Evolutionary conservation across 2,797 vertebrate species (phyloP), one percentile per base, ranked within the genome.

Genomic region (Argentina silus): DNA sequence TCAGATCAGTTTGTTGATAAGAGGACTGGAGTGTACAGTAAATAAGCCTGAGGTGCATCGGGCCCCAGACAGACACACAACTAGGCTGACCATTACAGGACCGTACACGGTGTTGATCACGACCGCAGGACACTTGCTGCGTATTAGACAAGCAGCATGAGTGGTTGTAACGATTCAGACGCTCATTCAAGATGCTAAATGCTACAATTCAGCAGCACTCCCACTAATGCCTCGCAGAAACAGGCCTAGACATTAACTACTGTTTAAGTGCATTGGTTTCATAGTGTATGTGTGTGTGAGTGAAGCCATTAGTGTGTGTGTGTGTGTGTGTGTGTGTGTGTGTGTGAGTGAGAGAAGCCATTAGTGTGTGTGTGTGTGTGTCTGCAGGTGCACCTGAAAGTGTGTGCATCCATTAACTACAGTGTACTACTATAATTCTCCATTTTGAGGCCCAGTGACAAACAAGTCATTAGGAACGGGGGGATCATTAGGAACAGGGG

Each of bases 331-430:
- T 36, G 56, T 47, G 55, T 27, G 21, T 9, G 17, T 12, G 7
- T 23, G n/a, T 57, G 68, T 48, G 43, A 36, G 48, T 68, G n/a
- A n/a, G n/a, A n/a, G n/a, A n/a, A n/a, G n/a, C n/a, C n/a, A n/a
- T n/a, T n/a, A n/a, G 36, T 55, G 21, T 43, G 48, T n/a, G 50
- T 57, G 62, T 10, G 9, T 10, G 50, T 1, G 21, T 27, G 6
- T 19, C 43, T 11, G 9, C n/a, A 44, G 42, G 4, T 19, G 42
- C 15, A 71, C 71, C 56, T 11, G 53, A 14, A n/a, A 2, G 12
- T 65, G 62, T 47, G 62, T 45, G 43, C 43, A 8, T 65, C 62
- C 42, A 65, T 63, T 63, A 63, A 27, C 15, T 7, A 44, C 60
- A 42, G 15, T 44, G 12, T 0, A 5, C 1, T 2, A 14, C 61